These are phyloP conservation scores for Orbicella faveolata DNA, from an alignment of 64 coral and sea anemone genomes.

Conservation along the genomic window DNA sequence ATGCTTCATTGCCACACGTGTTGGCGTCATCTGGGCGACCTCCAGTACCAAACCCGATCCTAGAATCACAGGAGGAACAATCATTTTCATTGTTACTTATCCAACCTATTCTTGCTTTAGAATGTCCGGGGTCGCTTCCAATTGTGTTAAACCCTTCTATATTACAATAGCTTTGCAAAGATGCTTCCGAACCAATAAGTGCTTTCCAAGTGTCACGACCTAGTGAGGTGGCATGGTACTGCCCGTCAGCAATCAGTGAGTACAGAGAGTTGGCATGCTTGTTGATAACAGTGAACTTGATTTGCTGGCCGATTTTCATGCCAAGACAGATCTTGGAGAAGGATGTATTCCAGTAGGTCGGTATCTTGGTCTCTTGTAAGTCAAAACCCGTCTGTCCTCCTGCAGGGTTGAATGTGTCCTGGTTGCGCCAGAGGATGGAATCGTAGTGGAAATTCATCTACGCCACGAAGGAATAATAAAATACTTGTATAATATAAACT, in stretches of 20 bases:
- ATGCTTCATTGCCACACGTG: not conserved
- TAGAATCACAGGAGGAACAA: not conserved
- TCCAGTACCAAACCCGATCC: slow-evolving; percentile 20
- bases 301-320: slow-evolving; percentile 2
- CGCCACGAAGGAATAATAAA: too few species aligned
- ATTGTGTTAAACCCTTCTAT: slow-evolving; percentile 18
- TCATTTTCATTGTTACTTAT: slow-evolving; percentile 27
- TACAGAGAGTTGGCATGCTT: slow-evolving; percentile 11
- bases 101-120: slow-evolving; percentile 25
- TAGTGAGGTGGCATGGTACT: not conserved
- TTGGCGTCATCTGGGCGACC: not conserved
- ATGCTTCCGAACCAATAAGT: not conserved
- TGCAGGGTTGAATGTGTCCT: not conserved
- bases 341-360: slow-evolving; percentile 16
- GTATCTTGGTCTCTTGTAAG: slow-evolving; percentile 42
- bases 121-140: too few species aligned
- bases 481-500: too few species aligned
- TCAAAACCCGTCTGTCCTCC: slow-evolving; percentile 28
- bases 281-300: not conserved
- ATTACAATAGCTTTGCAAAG: slow-evolving; percentile 15
- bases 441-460: slow-evolving; percentile 48
- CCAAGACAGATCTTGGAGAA: slow-evolving; percentile 56
- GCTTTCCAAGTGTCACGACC: slow-evolving; percentile 35
- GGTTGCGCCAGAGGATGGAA: slow-evolving; percentile 18
- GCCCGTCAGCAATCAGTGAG: not conserved